These are phyloP conservation scores for Leptinotarsa defecta DNA, from an alignment of 1,140 invertebrate genomes.

Conservation along the genomic window DNA sequence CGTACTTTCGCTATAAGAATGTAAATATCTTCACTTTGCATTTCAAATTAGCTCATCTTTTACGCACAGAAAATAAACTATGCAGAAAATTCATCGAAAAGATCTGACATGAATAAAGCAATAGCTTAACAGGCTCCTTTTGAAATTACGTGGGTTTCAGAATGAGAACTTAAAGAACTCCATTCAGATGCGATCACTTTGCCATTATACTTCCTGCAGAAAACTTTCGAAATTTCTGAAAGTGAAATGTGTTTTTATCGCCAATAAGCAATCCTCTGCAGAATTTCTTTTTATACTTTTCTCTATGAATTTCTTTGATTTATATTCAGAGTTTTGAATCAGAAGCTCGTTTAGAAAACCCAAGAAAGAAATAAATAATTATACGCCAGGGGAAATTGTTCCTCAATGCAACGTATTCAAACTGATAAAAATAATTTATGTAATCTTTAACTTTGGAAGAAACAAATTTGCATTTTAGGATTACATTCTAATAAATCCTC, in stretches of 20 bases:
- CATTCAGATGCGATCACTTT: neutral
- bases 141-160: neutral
- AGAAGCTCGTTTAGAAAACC: no score
- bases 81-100: neutral
- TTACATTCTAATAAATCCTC: no score
- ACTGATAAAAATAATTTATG: no score
- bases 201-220: neutral
- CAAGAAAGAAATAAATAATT: no score
- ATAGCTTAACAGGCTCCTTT: neutral
- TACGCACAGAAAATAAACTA: neutral
- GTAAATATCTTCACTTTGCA: neutral
- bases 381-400: no score
- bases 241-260: neutral
- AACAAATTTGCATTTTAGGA: no score
- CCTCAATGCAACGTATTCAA: no score
- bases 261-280: neutral
- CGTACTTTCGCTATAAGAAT: neutral
- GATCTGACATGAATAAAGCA: constrained; percentile 3
- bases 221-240: neutral
- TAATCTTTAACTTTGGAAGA: no score
- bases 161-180: neutral
- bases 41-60: neutral
- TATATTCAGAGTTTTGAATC: neutral
- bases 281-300: neutral
- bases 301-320: neutral